A percentile compares a stretch with the other conserved stretches of the same genome.
Evolutionary conservation across 1,140 invertebrate genomes (phyloP).

Genomic region (Aporrectodea caliginosa): DNA sequence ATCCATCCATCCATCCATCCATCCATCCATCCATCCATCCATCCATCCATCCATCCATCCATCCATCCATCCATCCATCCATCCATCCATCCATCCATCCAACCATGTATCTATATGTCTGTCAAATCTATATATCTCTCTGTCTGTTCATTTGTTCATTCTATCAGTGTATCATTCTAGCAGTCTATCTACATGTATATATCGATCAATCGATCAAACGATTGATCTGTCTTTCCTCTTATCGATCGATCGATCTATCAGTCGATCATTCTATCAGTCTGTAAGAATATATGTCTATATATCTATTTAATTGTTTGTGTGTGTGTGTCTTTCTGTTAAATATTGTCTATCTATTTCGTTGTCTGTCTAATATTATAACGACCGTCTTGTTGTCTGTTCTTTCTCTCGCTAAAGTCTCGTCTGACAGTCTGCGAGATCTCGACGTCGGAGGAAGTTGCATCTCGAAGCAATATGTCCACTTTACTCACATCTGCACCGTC

Average conservation of each 20-base stretch:
- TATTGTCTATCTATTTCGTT: no score
- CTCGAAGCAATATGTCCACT: slow-evolving; percentile 17
- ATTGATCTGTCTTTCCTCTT: background rate
- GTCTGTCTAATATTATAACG: no score
- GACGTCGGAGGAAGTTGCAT: background rate
- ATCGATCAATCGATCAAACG: slow-evolving; percentile 4
- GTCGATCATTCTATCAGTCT: background rate
- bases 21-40: background rate
- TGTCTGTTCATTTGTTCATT: no score
- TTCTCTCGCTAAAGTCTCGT: no score
- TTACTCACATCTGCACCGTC: slow-evolving; percentile 17
- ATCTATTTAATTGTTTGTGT: no score
- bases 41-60: background rate
- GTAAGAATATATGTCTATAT: no score
- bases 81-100: background rate
- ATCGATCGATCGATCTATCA: slow-evolving; percentile 4
- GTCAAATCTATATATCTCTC: no score
- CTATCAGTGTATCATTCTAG: no score
- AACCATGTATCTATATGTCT: no score
- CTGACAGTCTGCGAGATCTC: background rate
- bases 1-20: background rate
- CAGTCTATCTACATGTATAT: no score
- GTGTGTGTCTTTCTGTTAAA: no score
- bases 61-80: background rate
- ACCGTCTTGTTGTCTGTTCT: no score